Evolutionary conservation across 1,140 invertebrate species (phyloP).

Genomic region (Drosophila azteca): DNA sequence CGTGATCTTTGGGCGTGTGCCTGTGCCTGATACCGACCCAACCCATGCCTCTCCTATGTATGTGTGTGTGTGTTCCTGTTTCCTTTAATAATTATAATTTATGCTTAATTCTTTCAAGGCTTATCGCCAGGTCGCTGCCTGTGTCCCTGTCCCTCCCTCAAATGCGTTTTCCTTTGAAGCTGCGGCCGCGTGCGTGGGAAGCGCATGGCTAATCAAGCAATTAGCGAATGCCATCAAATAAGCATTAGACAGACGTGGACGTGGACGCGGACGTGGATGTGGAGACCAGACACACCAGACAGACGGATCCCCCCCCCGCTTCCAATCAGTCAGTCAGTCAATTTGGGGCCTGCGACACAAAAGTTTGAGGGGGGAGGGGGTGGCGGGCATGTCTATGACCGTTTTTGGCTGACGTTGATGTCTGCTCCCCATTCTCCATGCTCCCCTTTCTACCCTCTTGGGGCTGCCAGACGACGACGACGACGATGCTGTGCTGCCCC

Average conservation of each 20-base stretch:
- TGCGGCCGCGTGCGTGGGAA: slow-evolving; percentile 48
- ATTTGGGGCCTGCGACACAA: slow-evolving; percentile 48
- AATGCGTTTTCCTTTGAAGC: slow-evolving; percentile 25
- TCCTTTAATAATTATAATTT: slow-evolving; percentile 78
- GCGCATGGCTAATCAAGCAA: slow-evolving; percentile 75
- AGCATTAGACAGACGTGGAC: slow-evolving; percentile 61
- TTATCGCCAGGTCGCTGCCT: slow-evolving; percentile 28
- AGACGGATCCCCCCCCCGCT: slow-evolving; percentile 10
- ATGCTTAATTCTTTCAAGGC: slow-evolving; percentile 62
- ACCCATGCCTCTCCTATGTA: neutral
- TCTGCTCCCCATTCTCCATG: neutral
- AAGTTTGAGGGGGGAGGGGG: slow-evolving; percentile 32
- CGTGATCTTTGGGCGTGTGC: slow-evolving; percentile 36
- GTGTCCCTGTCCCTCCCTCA: too few relatives aligned
- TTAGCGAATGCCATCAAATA: slow-evolving; percentile 80
- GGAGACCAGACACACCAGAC: slow-evolving; percentile 1
- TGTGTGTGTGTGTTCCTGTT: slow-evolving; percentile 11
- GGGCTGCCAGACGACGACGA: slow-evolving; percentile 39
- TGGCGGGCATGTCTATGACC: slow-evolving; percentile 61
- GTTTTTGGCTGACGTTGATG: slow-evolving; percentile 41
- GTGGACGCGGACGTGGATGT: neutral
- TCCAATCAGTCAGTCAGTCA: slow-evolving; percentile 4
- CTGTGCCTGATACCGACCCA: slow-evolving; percentile 11
- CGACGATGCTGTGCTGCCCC: slow-evolving; percentile 16
- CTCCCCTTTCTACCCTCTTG: neutral